Percentiles rank a stretch among this genome's conserved stretches.
These are phyloP conservation scores for Bubo scandiacus DNA, from an alignment of 2,113 vertebrate genomes.

Conservation along the genomic window DNA sequence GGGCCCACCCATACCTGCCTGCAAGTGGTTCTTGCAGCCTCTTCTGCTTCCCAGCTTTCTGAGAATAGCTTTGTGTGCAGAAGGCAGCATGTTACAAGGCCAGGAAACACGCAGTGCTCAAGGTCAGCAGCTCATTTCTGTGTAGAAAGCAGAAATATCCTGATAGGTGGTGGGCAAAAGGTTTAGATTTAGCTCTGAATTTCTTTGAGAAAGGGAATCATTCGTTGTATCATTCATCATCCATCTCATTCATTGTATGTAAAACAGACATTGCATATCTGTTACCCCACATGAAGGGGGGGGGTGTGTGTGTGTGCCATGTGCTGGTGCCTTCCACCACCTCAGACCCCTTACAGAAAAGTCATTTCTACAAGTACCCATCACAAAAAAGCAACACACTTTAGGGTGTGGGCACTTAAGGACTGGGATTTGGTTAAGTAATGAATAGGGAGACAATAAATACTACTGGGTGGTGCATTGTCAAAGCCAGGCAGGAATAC, in stretches of 20 bases:
- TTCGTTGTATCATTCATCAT: no score
- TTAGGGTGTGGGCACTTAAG: background rate
- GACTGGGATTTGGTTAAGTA: background rate
- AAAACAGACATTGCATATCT: background rate
- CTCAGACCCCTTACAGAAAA: background rate
- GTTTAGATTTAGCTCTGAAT: background rate
- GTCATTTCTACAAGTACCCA: background rate
- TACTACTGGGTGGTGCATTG: background rate
- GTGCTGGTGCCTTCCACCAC: background rate
- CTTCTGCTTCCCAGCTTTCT: background rate
- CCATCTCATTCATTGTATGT: background rate
- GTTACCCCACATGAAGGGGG: background rate
- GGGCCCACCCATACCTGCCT: background rate
- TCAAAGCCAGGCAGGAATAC: background rate
- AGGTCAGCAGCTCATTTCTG: background rate
- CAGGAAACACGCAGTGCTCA: background rate
- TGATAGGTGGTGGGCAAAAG: background rate
- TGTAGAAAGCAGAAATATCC: background rate
- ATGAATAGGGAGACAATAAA: background rate
- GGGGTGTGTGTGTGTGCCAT: background rate
- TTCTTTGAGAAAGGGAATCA: background rate
- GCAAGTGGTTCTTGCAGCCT: background rate
- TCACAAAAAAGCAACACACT: background rate
- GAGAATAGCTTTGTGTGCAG: background rate
- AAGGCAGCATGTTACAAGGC: background rate